These are phyloP conservation scores for Atta texana DNA, from an alignment of 1,140 invertebrate species.

Conservation along the genomic window DNA sequence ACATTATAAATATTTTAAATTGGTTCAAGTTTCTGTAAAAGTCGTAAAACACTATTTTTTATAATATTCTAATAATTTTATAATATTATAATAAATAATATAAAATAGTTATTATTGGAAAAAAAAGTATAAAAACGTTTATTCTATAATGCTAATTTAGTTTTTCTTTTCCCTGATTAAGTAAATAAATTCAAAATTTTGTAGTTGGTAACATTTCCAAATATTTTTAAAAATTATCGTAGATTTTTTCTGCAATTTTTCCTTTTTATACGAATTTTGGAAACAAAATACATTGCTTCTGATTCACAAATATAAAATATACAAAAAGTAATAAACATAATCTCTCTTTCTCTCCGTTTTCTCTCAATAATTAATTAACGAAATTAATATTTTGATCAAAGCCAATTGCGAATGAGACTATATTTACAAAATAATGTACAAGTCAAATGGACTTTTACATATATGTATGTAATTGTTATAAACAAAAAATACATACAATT, in stretches of 20 bases:
- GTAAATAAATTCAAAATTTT: background rate
- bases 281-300: too few species aligned
- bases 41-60: background rate
- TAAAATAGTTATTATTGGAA: background rate
- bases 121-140: background rate
- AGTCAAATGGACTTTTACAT: background rate
- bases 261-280: too few species aligned
- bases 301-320: background rate
- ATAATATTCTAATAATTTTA: background rate
- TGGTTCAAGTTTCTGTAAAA: too few species aligned
- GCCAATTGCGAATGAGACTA: background rate
- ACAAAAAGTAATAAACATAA: background rate
- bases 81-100: background rate
- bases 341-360: background rate
- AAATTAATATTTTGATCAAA: background rate
- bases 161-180: background rate
- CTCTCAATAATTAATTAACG: background rate
- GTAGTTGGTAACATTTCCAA: background rate
- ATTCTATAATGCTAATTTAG: conserved; percentile 3
- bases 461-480: too few species aligned
- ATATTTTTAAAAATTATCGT: too few species aligned
- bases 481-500: background rate
- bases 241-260: too few species aligned
- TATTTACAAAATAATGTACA: background rate
- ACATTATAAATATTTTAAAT: too few species aligned